Base-by-base conservation (phyloP, 1,140 invertebrate species). In the Neodiprion virginianus region DNA sequence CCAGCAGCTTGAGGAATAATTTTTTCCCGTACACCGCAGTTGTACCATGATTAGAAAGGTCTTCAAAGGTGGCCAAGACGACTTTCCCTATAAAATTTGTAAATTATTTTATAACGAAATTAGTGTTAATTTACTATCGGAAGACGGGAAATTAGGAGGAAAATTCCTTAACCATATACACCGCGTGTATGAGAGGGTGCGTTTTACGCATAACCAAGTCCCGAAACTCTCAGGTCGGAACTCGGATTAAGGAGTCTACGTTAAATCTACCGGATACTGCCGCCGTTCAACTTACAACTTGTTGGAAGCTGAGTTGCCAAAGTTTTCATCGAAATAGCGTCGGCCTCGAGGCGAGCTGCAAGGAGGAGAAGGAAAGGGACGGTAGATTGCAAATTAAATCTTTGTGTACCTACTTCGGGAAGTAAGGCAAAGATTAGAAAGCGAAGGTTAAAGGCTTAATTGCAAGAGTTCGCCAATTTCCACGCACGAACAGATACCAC, bases 341-440 rank as follows among this genome's bases (percentile, higher is more conserved):
- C 53, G n/a, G 53, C 53, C 53, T 61, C 53, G 53, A 17, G 53
- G 53, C 53, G 11, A 61, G n/a, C 53, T 40, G 28, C 28, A 40
- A 40, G 28, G 28, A 40, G 28, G 28, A 40, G 28, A 40, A 40
- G 53, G n/a, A 61, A 14, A 61, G n/a, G 53, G n/a, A 61, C 4
- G 11, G 53, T 17, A 61, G 53, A 61, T 14, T 61, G 53, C n/a
- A 61, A 61, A 61, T 61, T 61, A 61, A 61, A 61, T 61, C 53
- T 61, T 61, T 61, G 53, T 61, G 53, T 14, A 61, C 53, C 11
- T 17, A 17, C 5, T 40, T 4, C 5, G 28, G 53, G 53, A 14
- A 61, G 28, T 4, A 61, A 61, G 11, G 53, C n/a, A 61, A 61
- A 61, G 53, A 61, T 61, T 61, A 61, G 11, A 61, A 7, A 17